Conservation (phyloP, 2,113 vertebrate species). For the Panurus biarmicus region DNA sequence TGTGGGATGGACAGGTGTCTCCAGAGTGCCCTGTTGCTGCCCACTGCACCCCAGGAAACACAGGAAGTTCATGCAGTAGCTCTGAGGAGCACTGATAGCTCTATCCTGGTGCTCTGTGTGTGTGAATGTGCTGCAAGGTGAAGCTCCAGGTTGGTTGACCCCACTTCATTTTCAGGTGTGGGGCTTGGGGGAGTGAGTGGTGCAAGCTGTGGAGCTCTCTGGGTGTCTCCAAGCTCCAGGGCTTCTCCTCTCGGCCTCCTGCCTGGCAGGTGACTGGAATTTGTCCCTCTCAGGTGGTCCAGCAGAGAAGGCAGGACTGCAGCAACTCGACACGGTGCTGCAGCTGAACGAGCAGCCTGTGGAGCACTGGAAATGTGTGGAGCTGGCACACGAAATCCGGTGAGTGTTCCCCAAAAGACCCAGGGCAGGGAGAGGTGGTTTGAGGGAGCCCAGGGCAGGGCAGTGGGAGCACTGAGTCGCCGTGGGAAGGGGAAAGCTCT, state of each 20-base stretch:
- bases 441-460: background rate
- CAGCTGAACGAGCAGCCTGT: slow-evolving; percentile 89
- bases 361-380: slow-evolving; percentile 94
- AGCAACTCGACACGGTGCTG: slow-evolving; percentile 86
- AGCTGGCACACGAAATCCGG: slow-evolving; percentile 91
- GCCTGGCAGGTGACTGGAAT: background rate
- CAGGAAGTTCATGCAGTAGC: rapidly evolving
- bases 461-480: background rate
- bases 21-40: background rate
- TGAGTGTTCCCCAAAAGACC: slow-evolving; percentile 6
- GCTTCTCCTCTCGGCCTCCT: background rate
- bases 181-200: background rate
- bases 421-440: background rate
- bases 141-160: background rate
- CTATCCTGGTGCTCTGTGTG: background rate
- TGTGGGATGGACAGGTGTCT: background rate
- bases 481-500: background rate
- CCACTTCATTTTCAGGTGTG: background rate
- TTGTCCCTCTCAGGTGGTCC: slow-evolving; percentile 78
- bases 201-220: background rate
- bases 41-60: background rate
- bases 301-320: slow-evolving; percentile 87
- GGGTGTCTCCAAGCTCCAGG: background rate
- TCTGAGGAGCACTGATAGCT: background rate
- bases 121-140: background rate